Conservation (phyloP, 2,888 invertebrate genomes). For the Coronaproctus castanopsis region DNA sequence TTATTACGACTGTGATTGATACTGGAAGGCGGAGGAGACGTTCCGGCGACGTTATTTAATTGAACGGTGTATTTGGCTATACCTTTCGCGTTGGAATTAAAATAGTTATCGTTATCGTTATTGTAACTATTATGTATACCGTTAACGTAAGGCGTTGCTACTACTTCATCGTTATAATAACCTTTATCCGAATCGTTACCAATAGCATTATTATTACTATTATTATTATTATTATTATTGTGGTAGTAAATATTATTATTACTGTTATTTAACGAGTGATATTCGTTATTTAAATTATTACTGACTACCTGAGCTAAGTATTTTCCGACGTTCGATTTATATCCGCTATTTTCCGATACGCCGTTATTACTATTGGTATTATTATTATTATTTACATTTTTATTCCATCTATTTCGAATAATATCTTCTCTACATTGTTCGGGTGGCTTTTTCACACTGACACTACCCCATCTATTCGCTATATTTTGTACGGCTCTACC, state of each 20-base stretch:
- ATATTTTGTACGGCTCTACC: neutral
- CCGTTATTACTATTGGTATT: neutral
- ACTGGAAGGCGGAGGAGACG: neutral
- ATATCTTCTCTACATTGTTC: slow-evolving; percentile 9
- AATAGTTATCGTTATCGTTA: neutral
- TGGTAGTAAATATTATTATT: too few species aligned
- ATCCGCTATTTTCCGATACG: neutral
- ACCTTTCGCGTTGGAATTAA: neutral
- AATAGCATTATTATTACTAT: neutral
- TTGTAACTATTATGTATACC: neutral
- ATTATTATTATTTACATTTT: neutral
- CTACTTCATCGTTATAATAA: too few species aligned
- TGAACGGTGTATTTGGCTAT: neutral
- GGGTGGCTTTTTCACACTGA: neutral
- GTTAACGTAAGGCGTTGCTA: too few species aligned
- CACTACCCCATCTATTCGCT: neutral
- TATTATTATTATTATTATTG: neutral
- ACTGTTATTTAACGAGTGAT: neutral
- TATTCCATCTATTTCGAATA: slow-evolving; percentile 6
- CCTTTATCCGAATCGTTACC: neutral
- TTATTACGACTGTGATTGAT: neutral
- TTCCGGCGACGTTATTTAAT: neutral
- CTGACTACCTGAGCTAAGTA: neutral
- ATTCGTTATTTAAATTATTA: neutral
- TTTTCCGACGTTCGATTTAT: neutral